These are phyloP conservation scores for Pinna nobilis DNA, from an alignment of 1,140 invertebrate species.

Conservation along the genomic window DNA sequence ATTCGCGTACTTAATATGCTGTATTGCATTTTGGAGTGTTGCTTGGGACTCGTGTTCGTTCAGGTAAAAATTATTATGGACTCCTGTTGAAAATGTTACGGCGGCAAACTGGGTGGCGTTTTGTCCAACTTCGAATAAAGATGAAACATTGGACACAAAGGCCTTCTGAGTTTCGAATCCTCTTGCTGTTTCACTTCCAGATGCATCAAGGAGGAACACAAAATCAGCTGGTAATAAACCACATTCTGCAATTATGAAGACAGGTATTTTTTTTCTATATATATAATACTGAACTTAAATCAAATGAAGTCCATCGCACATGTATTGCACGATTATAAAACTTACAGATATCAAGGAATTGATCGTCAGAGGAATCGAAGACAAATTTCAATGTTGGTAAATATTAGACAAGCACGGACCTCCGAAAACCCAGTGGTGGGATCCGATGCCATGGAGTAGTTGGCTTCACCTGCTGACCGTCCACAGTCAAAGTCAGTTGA, in stretches of 20 bases:
- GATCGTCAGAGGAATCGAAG: no score
- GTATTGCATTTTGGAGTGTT: background rate
- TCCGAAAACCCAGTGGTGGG: no score
- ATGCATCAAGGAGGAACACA: constrained; percentile 27
- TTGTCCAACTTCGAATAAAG: constrained; percentile 13
- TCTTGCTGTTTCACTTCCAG: constrained; percentile 18
- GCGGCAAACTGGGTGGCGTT: constrained; percentile 24
- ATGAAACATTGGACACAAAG: constrained; percentile 25
- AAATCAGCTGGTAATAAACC: constrained; percentile 28
- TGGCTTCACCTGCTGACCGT: no score
- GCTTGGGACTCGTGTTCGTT: constrained; percentile 16
- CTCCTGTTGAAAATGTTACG: constrained; percentile 23
- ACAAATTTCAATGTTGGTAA: no score
- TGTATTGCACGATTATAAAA: no score
- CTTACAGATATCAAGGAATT: no score
- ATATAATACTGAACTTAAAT: no score
- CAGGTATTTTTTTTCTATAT: no score
- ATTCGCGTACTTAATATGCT: constrained; percentile 18
- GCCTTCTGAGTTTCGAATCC: constrained; percentile 12
- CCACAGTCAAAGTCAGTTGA: no score
- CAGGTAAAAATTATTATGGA: constrained; percentile 21
- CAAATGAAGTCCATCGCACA: no score
- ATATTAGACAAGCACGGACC: no score
- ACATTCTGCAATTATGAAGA: constrained; percentile 27
- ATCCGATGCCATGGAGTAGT: no score